These are phyloP conservation scores for Micronisus gabar DNA, from an alignment of 2,113 vertebrate genomes.

Conservation along the genomic window DNA sequence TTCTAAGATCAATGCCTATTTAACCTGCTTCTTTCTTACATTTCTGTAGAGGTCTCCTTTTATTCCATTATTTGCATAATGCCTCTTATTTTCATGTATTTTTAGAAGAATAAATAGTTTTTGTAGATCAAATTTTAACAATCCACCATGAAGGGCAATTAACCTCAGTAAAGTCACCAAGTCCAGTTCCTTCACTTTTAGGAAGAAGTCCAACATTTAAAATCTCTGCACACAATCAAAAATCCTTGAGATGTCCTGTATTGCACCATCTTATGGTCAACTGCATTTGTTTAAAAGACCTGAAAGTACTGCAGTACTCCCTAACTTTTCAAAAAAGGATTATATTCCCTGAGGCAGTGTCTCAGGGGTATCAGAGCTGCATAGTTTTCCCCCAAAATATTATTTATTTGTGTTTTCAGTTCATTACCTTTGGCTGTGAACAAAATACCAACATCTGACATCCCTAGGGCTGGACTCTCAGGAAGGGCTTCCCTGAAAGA, in stretches of 20 bases:
- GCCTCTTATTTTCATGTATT: neutral
- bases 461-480: neutral
- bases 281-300: neutral
- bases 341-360: neutral
- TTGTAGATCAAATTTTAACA: neutral
- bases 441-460: neutral
- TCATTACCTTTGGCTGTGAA: neutral
- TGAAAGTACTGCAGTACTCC: neutral
- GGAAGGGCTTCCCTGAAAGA: neutral
- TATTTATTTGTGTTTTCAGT: neutral
- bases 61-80: neutral
- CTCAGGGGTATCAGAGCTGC: neutral
- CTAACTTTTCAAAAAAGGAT: neutral
- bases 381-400: neutral
- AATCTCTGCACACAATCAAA: neutral
- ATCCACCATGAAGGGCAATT: neutral
- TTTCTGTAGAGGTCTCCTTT: neutral
- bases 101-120: neutral
- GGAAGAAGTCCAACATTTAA: neutral
- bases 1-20: neutral
- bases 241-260: constrained; percentile 12
- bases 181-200: neutral
- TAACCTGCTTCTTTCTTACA: neutral
- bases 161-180: neutral
- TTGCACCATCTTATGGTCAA: neutral